Conservation (phyloP, 2,888 invertebrate species). For the Podabrus alpinus region DNA sequence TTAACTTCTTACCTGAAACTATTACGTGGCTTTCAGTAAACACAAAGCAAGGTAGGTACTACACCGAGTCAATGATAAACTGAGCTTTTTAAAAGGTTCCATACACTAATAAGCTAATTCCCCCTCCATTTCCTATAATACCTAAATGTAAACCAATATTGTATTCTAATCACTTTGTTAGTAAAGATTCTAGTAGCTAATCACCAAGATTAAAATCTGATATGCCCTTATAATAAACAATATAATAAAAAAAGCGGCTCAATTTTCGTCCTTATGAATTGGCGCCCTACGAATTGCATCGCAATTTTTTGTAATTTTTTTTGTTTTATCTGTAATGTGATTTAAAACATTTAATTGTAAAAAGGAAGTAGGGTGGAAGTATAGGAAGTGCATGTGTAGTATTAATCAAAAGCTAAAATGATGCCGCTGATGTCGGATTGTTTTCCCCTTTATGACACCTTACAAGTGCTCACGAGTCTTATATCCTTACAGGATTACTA, state of each 20-base stretch:
- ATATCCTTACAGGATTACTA: conserved; percentile 49
- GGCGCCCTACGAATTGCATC: neutral
- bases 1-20: neutral
- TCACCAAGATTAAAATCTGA: neutral
- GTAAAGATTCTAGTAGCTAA: conserved; percentile 14
- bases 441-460: conserved; percentile 45
- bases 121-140: conserved; percentile 39
- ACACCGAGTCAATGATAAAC: conserved; percentile 20
- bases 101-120: conserved; percentile 49
- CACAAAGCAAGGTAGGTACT: conserved; percentile 14
- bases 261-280: neutral
- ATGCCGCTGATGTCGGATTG: conserved; percentile 31
- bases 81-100: conserved; percentile 46
- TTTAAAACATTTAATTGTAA: neutral
- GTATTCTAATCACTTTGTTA: conserved; percentile 24
- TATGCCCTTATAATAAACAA: neutral
- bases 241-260: neutral
- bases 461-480: conserved; percentile 43
- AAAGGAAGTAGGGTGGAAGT: conserved; percentile 10
- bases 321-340: neutral
- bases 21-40: neutral
- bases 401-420: conserved; percentile 27
- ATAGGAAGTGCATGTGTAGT: conserved; percentile 24
- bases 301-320: neutral
- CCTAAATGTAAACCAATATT: conserved; percentile 24